A percentile compares a stretch with the other conserved stretches of the same genome.
phyloP scores from a whole-genome alignment of 35 echinoderm and acorn worm genomes.

The Lytechinus pictus region DNA sequence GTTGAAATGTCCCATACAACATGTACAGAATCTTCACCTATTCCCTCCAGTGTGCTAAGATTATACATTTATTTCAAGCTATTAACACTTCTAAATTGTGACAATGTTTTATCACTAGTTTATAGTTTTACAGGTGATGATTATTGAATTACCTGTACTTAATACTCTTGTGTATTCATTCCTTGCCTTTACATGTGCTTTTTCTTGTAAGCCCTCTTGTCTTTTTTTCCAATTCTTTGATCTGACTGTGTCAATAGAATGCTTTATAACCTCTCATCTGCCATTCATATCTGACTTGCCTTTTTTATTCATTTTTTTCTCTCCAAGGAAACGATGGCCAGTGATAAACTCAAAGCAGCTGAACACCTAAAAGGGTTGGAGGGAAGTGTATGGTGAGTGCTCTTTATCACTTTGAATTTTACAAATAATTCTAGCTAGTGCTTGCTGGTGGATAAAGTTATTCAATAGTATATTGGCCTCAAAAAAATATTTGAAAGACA shows the following conservation, averaged over 20 bases:
- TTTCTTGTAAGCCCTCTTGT: neutral
- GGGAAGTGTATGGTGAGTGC: slow-evolving; percentile 30
- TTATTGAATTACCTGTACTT: neutral
- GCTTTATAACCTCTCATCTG: neutral
- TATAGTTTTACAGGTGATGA: too few species aligned
- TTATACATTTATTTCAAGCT: too few species aligned
- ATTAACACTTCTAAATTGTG: too few species aligned
- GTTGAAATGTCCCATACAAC: too few species aligned
- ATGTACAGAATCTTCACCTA: too few species aligned
- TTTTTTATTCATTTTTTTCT: neutral
- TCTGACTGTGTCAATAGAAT: neutral
- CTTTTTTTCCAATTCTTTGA: neutral
- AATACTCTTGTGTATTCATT: neutral
- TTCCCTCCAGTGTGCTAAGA: too few species aligned
- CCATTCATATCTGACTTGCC: neutral
- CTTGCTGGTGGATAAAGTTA: neutral
- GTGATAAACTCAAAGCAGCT: slow-evolving; percentile 2
- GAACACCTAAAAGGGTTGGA: slow-evolving; percentile 20
- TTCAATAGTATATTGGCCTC: neutral
- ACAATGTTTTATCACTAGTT: too few species aligned
- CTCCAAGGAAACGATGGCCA: slow-evolving; percentile 35
- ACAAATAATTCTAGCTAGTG: too few species aligned
- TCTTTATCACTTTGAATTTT: too few species aligned
- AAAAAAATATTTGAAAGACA: too few species aligned
- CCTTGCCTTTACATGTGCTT: neutral